phyloP scores from a whole-genome alignment of 2,797 vertebrate species.

The Phylloscopus collybita region DNA sequence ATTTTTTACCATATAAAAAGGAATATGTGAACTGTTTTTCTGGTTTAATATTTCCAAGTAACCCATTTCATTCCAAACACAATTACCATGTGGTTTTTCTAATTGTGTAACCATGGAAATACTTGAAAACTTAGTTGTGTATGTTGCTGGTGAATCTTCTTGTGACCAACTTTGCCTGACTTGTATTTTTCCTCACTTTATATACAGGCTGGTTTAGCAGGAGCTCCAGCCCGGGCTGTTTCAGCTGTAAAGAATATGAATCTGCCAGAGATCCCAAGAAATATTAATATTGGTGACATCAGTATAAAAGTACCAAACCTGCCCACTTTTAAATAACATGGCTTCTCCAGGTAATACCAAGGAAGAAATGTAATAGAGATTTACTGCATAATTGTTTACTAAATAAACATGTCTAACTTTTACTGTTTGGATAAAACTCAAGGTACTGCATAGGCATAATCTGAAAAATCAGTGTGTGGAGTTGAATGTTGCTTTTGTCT shows the following conservation, averaged over 20 bases:
- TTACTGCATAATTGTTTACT: slow-evolving; percentile 89
- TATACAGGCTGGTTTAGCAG: slow-evolving; percentile 96
- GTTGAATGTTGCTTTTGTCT: slow-evolving; percentile 78
- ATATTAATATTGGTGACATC: slow-evolving; percentile 99
- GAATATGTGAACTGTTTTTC: slow-evolving; percentile 74
- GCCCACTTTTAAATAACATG: slow-evolving; percentile 97
- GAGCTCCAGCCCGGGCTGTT: slow-evolving; percentile 96
- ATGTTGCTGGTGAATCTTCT: slow-evolving; percentile 1
- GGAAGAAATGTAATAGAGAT: slow-evolving; percentile 76
- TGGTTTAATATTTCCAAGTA: slow-evolving; percentile 77
- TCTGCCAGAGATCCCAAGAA: slow-evolving; percentile 99
- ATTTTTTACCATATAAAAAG: slow-evolving; percentile 68
- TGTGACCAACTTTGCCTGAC: slow-evolving; percentile 64
- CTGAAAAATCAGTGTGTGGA: slow-evolving; percentile 73
- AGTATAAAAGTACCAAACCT: slow-evolving; percentile 99
- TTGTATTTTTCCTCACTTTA: slow-evolving; percentile 77
- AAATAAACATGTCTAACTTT: slow-evolving; percentile 80
- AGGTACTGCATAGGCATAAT: slow-evolving; percentile 83
- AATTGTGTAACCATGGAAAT: slow-evolving; percentile 66
- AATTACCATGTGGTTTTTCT: slow-evolving; percentile 72
- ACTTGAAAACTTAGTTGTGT: slow-evolving; percentile 55
- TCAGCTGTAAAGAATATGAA: slow-evolving; percentile 99
- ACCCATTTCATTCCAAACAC: slow-evolving; percentile 79
- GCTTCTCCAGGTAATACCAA: slow-evolving; percentile 81
- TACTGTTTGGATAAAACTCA: slow-evolving; percentile 82